Evolutionary conservation across 2,888 invertebrate species (phyloP).

Genomic region (Pogonocherus hispidulus): DNA sequence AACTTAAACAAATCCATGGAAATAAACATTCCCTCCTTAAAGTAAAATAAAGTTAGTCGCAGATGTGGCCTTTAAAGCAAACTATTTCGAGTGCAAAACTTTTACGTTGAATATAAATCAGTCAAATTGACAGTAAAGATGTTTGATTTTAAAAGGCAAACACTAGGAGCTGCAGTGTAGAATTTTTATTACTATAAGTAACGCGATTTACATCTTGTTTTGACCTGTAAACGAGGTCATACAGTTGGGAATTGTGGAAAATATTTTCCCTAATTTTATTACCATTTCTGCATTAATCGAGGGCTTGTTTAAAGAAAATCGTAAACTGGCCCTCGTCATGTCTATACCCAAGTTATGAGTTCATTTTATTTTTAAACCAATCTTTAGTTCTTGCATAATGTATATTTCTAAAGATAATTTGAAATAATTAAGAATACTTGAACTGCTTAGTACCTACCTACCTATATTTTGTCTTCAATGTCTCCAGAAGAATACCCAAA

Average conservation of each 20-base stretch:
- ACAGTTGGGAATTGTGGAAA: background rate
- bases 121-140: constrained; percentile 24
- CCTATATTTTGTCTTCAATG: too few species aligned
- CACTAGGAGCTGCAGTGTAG: background rate
- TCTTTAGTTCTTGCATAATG: too few species aligned
- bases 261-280: constrained; percentile 13
- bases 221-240: constrained; percentile 3
- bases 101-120: constrained; percentile 21
- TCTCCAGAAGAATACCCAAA: too few species aligned
- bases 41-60: constrained; percentile 12
- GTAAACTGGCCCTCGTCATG: background rate
- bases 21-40: constrained; percentile 7
- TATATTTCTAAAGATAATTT: too few species aligned
- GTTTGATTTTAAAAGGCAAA: constrained; percentile 14
- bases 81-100: constrained; percentile 16
- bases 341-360: too few species aligned
- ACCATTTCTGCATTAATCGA: background rate
- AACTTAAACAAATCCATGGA: constrained; percentile 10
- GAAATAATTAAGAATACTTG: too few species aligned
- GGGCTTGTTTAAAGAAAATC: background rate
- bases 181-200: constrained; percentile 17
- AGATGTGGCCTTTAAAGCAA: constrained; percentile 9
- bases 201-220: constrained; percentile 20
- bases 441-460: too few species aligned
- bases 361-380: too few species aligned